Percentiles rank a stretch among this genome's conserved stretches.
Evolutionary conservation across 2,113 vertebrate species (phyloP).

Genomic region (Falco punctatus): DNA sequence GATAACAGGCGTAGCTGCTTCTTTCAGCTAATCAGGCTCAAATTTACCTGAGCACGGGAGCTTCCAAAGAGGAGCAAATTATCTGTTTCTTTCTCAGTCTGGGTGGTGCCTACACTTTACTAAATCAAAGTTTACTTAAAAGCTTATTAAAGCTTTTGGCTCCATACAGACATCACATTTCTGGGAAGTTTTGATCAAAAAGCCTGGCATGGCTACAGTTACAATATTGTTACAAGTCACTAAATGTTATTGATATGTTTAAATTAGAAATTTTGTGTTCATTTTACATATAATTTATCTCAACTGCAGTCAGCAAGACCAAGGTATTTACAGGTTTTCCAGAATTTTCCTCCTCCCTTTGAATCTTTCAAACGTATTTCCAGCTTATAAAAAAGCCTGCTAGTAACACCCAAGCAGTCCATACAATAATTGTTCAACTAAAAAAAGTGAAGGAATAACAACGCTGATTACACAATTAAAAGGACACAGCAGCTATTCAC

Average conservation of each 20-base stretch:
- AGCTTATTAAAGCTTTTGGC: conserved; percentile 34
- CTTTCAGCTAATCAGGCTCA: not conserved
- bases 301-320: not conserved
- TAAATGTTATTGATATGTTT: not conserved
- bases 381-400: not conserved
- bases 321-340: not conserved
- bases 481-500: not conserved
- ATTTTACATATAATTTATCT: not conserved
- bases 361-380: not conserved
- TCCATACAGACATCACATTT: conserved; percentile 11
- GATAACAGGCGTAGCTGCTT: not conserved
- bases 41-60: not conserved
- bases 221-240: conserved; percentile 41
- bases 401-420: not conserved
- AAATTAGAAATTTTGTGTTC: conserved; percentile 5
- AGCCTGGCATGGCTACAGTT: conserved; percentile 36
- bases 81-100: not conserved
- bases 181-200: conserved; percentile 60
- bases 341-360: not conserved
- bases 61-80: conserved; percentile 25
- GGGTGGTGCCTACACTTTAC: not conserved
- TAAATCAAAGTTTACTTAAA: conserved; percentile 55
- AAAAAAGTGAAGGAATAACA: not conserved
- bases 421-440: not conserved
- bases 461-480: not conserved